Evolutionary conservation across 2,113 vertebrate genomes (phyloP).

Genomic region (Eulacestoma nigropectus): DNA sequence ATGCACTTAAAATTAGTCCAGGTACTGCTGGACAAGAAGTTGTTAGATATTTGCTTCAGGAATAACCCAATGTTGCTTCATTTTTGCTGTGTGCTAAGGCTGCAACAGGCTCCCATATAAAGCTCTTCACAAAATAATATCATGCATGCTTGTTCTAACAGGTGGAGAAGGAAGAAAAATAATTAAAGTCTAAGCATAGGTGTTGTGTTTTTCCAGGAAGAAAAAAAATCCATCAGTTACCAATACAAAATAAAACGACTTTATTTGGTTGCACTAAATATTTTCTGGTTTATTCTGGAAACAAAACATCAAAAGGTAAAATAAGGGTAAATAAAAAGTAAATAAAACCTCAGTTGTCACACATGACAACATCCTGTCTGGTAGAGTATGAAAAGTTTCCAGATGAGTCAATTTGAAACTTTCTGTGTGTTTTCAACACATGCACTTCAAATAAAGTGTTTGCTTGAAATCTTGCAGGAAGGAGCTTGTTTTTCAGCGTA

Average conservation of each 20-base stretch:
- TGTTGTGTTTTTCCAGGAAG: neutral
- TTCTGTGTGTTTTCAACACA: neutral
- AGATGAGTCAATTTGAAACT: neutral
- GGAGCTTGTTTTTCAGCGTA: neutral
- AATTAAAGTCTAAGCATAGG: neutral
- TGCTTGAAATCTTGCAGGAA: neutral
- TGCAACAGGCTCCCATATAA: neutral
- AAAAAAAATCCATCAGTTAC: neutral
- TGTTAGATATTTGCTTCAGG: neutral
- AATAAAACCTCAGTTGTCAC: neutral
- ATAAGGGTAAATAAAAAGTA: neutral
- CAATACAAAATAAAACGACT: neutral
- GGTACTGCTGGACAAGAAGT: neutral
- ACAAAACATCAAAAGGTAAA: neutral
- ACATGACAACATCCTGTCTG: neutral
- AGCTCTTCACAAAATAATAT: neutral
- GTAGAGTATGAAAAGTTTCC: neutral
- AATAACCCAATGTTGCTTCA: neutral
- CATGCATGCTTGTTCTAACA: neutral
- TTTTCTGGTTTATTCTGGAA: neutral
- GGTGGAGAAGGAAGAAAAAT: neutral
- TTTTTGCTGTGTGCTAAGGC: neutral
- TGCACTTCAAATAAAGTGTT: neutral
- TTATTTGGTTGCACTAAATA: neutral
- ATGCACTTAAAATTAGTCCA: neutral